Base-by-base conservation (phyloP, 2,888 invertebrate species). In the Drosophila neonasuta region DNA sequence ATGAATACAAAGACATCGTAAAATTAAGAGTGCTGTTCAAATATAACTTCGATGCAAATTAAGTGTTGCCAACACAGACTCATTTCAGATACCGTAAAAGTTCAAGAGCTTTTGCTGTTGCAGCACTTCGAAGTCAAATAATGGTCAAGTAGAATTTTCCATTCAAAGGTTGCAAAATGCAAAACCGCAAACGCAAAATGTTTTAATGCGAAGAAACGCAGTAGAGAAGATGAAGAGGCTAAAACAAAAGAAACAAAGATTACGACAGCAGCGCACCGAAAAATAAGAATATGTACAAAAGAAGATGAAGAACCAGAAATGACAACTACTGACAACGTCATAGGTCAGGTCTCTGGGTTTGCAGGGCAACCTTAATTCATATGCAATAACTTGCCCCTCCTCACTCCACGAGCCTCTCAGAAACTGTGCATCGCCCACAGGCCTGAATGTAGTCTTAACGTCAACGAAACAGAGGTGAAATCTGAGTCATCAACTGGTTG, bases 331-430 rank as follows among this genome's bases (percentile, higher is more conserved):
- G 36, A 15, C 56, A 63, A 30, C 55, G 42, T 42, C 58, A 86
- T 84, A 81, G 87, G 81, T 84, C 81, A 81, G 81, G 79, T 86
- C 82, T 86, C 64, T 68, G 74, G 74, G 81, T 74, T 76, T 71
- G 66, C 77, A 56, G 79, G 79, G 56, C 67, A 72, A 72, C 77
- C 80, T 80, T 60, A 77, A 78, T 78, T 48, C 49, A 70, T 52
- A 17, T 59, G 65, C 57, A 41, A 15, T 41, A 36, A 5, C 36
- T 36, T 36, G n/a, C 13, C 34, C 13, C 44, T 32, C 41, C 29
- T 29, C 15, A 3, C 17, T 11, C 13, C 24, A 11, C 4, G 36
- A 36, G 13, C n/a, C 32, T n/a, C 50, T 34, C 17, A n/a, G 29
- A 9, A 54, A n/a, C 17, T 45, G n/a, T 24, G n/a, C 32, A 45